Evolutionary conservation across 2,113 vertebrate genomes (phyloP).

Genomic region (Hippoglossus stenolepis): DNA sequence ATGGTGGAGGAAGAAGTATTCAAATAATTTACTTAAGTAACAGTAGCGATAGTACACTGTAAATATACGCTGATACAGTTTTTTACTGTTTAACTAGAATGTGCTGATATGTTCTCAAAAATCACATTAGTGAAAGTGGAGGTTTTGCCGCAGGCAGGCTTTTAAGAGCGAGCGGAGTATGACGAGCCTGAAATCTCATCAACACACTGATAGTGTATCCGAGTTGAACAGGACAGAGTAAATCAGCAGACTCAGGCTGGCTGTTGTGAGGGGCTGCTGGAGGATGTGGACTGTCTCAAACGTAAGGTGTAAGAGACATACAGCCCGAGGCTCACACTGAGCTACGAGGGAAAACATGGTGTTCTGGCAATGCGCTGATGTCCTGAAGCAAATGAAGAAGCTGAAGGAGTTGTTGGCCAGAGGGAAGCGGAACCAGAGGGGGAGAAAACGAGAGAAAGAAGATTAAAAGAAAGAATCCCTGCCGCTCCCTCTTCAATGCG

Average conservation of each 20-base stretch:
- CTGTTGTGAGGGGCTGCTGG: conserved; percentile 35
- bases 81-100: not conserved
- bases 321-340: conserved; percentile 30
- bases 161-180: not conserved
- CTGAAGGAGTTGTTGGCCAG: conserved; percentile 11
- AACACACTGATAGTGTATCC: not conserved
- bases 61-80: not conserved
- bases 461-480: conserved; percentile 4
- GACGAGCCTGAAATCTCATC: conserved; percentile 17
- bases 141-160: not conserved
- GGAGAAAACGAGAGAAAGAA: not conserved
- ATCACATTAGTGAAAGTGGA: conserved; percentile 8
- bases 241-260: not conserved
- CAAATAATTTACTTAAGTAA: too few species aligned
- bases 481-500: conserved; percentile 5
- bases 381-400: conserved; percentile 30
- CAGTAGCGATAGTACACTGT: too few species aligned
- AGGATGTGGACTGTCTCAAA: conserved; percentile 23
- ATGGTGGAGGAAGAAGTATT: too few species aligned
- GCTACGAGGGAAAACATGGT: conserved; percentile 48
- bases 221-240: conserved; percentile 8
- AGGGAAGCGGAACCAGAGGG: conserved; percentile 19
- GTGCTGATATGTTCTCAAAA: not conserved
- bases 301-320: conserved; percentile 33
- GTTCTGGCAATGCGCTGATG: conserved; percentile 52